Base-by-base conservation (phyloP, 2,797 vertebrate species). In the Lepilemur septentrionalis region DNA sequence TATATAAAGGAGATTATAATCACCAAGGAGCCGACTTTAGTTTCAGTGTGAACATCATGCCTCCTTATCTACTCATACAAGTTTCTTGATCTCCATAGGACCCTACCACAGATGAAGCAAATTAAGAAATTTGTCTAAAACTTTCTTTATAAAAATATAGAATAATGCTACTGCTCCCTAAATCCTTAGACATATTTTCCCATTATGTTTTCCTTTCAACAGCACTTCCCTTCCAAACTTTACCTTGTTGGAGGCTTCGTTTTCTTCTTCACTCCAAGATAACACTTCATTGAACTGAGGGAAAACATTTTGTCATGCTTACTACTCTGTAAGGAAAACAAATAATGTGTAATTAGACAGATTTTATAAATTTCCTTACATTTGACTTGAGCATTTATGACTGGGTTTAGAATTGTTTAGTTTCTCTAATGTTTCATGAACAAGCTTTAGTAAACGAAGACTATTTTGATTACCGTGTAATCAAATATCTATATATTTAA, bases 171-270 rank as follows among this genome's bases (percentile, higher is more conserved):
- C 28, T 10, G 30, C 67, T 20, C 20, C 52, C 59, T 43, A 80
- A 89, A 50, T 41, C 11, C 63, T 50, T 70, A 76, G 30, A 41
- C 1, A 14, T 5, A 59, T 10, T 63, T 61, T 32, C 70, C 67
- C 28, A 13, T 25, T 12, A 65, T 7, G 63, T 79, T 38, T 70
- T n/a, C 32, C 22, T 69, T n/a, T 80, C 35, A 23, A 72, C 35
- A 73, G 7, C 0, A 11, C 69, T 96, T 75, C 2, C 48, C 48
- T 89, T 78, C 89, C 65, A 87, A 84, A 38, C 91, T 97, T 98
- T 99, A 99, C 99, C 99, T 99, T 97, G 98, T 99, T 91, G 99
- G 99, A 94, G 99, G 99, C 97, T 99, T 99, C 97, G 99, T 98
- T 98, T 99, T 99, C 98, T 98, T 99, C 98, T 99, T 99, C 93